These are phyloP conservation scores for Proteles cristata DNA, from an alignment of 2,113 vertebrate species.

Conservation along the genomic window DNA sequence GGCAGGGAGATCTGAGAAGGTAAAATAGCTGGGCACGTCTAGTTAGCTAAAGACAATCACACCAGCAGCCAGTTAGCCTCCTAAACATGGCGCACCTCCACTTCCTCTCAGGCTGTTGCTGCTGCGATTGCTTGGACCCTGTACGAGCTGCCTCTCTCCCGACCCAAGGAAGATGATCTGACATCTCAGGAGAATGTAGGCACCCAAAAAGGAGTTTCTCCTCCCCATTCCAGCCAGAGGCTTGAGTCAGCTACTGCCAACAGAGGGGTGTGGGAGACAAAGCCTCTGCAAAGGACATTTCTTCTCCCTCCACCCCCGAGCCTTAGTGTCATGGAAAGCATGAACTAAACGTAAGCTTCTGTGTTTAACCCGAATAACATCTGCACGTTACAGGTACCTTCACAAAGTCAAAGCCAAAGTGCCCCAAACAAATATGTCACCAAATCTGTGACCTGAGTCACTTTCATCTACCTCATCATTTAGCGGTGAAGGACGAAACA, in stretches of 20 bases:
- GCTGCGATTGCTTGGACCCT: background rate
- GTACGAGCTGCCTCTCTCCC: background rate
- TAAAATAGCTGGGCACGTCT: background rate
- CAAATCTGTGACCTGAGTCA: background rate
- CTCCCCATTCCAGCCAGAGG: background rate
- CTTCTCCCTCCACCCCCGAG: background rate
- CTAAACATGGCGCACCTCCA: background rate
- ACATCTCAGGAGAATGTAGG: background rate
- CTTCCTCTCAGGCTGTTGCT: background rate
- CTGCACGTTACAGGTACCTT: background rate
- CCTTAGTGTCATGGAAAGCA: background rate
- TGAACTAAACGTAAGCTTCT: background rate
- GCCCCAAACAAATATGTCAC: background rate
- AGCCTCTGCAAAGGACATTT: background rate
- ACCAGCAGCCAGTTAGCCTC: background rate
- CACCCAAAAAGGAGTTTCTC: no score
- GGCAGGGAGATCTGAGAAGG: background rate
- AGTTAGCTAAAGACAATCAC: background rate
- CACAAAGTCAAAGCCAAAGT: background rate
- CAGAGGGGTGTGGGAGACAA: fast-evolving
- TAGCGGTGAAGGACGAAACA: background rate
- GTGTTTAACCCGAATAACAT: background rate
- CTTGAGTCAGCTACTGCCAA: no score
- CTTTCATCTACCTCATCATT: background rate
- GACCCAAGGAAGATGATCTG: background rate